Conservation (phyloP, 2,888 invertebrate genomes). For the Stomorhina lunata region DNA sequence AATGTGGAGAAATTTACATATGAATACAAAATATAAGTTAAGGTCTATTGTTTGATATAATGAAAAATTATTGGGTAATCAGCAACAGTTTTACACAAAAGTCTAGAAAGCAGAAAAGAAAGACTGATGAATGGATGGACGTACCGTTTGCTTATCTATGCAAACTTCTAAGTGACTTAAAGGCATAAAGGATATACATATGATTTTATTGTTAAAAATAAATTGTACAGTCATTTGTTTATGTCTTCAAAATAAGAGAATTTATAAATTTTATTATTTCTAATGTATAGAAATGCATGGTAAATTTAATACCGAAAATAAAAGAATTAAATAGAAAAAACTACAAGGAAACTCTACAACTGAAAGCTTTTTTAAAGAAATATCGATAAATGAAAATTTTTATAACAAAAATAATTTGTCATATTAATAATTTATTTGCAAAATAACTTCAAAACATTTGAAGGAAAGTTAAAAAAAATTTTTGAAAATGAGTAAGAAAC, state of each 20-base stretch:
- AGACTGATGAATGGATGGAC: too few relatives aligned
- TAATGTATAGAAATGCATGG: background rate
- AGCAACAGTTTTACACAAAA: slow-evolving; percentile 56
- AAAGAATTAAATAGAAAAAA: too few relatives aligned
- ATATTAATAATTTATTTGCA: too few relatives aligned
- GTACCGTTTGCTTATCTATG: too few relatives aligned
- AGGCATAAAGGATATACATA: slow-evolving; percentile 36
- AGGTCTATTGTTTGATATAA: slow-evolving; percentile 58
- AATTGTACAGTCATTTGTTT: slow-evolving; percentile 56
- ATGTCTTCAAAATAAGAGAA: slow-evolving; percentile 31
- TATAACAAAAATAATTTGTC: too few relatives aligned
- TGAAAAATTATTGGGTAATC: slow-evolving; percentile 64
- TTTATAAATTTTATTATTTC: background rate
- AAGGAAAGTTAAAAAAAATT: too few relatives aligned
- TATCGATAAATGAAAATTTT: background rate
- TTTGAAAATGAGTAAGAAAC: too few relatives aligned
- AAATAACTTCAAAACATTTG: too few relatives aligned
- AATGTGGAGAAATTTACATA: slow-evolving; percentile 60
- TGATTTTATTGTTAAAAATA: slow-evolving; percentile 48
- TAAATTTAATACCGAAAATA: too few relatives aligned
- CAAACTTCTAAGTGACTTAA: background rate
- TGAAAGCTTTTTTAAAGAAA: background rate
- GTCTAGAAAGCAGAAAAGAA: background rate
- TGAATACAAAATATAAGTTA: slow-evolving; percentile 51
- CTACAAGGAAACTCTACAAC: too few relatives aligned